Evolutionary conservation across 2,113 vertebrate species (phyloP), one percentile per base, ranked within the genome.

Genomic region (Eonycteris spelaea): DNA sequence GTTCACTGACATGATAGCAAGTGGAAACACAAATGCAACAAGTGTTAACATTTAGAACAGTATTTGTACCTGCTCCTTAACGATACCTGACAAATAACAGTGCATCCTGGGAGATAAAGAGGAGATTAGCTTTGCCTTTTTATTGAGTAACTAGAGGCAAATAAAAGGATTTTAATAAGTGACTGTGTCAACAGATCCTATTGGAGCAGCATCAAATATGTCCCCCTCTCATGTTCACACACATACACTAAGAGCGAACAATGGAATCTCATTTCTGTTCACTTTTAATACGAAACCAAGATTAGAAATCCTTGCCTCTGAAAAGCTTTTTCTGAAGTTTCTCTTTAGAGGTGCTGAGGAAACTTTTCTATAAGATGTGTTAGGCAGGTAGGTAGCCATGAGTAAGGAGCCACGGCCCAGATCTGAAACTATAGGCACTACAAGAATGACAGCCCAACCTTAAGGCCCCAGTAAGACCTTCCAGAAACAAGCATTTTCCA

Each of bases 1-100:
- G 95, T 87, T 89, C 95, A 96, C 96, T 85, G 97, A 98, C 97
- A 97, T 91, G 98, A 95, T 96, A 98, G 97, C 96, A 93, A 95
- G 74, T 95, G 88, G 95, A 97, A 43, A 73, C 53, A 84, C 92
- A 96, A 97, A 95, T 85, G 98, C 97, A 97, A 97, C 97, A 95
- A 97, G 92, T 97, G 97, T 90, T 85, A 91, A 96, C 97, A 89
- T 95, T 97, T 92, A 97, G 94, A 78, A 97, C 92, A 97, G 97
- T 92, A 97, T 96, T 95, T 98, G 94, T 91, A 85, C 97, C 96
- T 55, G 57, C 78, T 90, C 63, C 7, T 43, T 88, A 51, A 15
- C 48, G 15, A 13, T 51, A 51, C 48, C 48, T 51, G 14, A 77
- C 79, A 98, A 95, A 95, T 92, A 98, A 61, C 59, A 96, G 33